Conservation (phyloP, 1,140 invertebrate species). For the Cydia fagiglandana region DNA sequence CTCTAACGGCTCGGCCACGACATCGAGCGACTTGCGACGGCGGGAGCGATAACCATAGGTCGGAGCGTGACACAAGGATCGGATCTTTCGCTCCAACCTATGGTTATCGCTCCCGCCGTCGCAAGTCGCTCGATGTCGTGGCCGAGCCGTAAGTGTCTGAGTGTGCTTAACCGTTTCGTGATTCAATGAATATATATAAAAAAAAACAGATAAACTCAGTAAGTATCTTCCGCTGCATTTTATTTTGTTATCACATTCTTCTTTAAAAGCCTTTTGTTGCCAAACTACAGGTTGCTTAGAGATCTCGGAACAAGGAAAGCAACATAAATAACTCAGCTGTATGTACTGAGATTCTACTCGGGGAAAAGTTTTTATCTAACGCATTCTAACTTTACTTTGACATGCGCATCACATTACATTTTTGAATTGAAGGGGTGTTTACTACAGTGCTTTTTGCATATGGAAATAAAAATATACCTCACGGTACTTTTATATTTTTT, state of each 20-base stretch:
- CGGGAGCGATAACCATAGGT: too few relatives aligned
- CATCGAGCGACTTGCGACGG: too few relatives aligned
- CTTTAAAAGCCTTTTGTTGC: constrained; percentile 28
- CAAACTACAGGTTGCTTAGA: constrained; percentile 28
- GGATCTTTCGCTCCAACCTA: too few relatives aligned
- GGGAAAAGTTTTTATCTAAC: constrained; percentile 24
- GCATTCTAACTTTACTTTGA: constrained; percentile 14
- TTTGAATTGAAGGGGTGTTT: neutral
- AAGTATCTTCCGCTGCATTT: neutral
- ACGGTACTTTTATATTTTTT: too few relatives aligned
- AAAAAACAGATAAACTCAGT: constrained; percentile 2
- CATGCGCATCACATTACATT: constrained; percentile 4
- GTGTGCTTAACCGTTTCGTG: too few relatives aligned
- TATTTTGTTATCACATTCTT: constrained; percentile 23
- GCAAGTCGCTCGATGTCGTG: too few relatives aligned
- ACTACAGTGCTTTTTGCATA: neutral
- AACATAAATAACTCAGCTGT: constrained; percentile 30
- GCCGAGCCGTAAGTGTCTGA: too few relatives aligned
- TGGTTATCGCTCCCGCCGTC: too few relatives aligned
- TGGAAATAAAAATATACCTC: neutral
- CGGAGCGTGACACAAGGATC: too few relatives aligned
- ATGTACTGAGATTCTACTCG: constrained; percentile 22
- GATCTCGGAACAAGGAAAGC: constrained; percentile 20
- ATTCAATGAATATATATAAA: neutral
- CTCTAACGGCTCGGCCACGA: too few relatives aligned